Percentiles rank a stretch among this genome's conserved stretches.
Evolutionary conservation across 2,797 vertebrate genomes (phyloP).

Genomic region (Triplophysa bombifrons): DNA sequence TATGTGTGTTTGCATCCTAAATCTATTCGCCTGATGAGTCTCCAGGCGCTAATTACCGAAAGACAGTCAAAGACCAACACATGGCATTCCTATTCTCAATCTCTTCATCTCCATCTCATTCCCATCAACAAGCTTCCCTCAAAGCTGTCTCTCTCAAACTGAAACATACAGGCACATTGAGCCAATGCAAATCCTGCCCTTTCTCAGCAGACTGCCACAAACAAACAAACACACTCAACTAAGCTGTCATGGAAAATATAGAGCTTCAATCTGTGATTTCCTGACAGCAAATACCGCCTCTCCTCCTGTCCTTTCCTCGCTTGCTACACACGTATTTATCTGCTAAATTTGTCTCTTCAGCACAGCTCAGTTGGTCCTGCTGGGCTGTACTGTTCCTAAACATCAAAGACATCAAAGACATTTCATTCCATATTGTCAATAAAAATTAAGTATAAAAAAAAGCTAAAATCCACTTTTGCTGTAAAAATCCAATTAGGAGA

Average conservation of each 20-base stretch:
- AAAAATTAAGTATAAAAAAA: neutral
- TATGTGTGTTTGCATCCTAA: conserved; percentile 35
- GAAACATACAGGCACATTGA: conserved; percentile 52
- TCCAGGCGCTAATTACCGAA: conserved; percentile 58
- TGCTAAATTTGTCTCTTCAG: conserved; percentile 48
- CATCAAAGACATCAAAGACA: conserved; percentile 68
- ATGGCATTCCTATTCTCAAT: conserved; percentile 12
- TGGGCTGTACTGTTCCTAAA: conserved; percentile 52
- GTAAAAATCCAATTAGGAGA: neutral
- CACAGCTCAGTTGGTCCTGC: conserved; percentile 55
- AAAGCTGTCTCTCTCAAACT: conserved; percentile 20
- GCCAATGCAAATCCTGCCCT: conserved; percentile 64
- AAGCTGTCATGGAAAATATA: conserved; percentile 33
- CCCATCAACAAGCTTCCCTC: neutral
- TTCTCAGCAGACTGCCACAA: conserved; percentile 57
- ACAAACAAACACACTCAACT: conserved; percentile 20
- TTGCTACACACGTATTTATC: conserved; percentile 38
- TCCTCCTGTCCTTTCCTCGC: conserved; percentile 13
- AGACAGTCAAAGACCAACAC: conserved; percentile 50
- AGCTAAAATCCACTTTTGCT: neutral
- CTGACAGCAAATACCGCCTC: conserved; percentile 45
- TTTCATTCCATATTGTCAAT: neutral
- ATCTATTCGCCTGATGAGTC: conserved; percentile 42
- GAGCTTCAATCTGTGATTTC: conserved; percentile 27
- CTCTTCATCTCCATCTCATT: conserved; percentile 7